Conservation (phyloP, 2,113 vertebrate genomes). For the Butorides virescens region DNA sequence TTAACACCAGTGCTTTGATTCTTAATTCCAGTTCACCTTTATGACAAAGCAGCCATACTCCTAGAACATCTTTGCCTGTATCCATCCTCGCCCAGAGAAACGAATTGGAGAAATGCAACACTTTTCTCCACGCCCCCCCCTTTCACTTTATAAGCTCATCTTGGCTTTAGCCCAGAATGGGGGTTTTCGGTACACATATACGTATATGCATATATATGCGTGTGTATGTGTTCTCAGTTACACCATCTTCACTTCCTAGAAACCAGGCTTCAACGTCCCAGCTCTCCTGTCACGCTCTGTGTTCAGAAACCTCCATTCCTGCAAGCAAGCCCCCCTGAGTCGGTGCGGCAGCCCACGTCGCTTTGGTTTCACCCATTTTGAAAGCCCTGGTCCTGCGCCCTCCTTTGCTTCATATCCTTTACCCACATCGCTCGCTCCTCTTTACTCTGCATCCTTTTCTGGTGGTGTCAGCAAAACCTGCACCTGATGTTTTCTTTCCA, state of each 20-base stretch:
- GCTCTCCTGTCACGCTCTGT: not conserved
- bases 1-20: not conserved
- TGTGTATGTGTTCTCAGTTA: not conserved
- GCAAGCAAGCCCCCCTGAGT: not conserved
- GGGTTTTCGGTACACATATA: not conserved
- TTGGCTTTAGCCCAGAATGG: not conserved
- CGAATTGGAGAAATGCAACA: not conserved
- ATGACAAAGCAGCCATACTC: not conserved
- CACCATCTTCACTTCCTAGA: not conserved
- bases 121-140: too few species aligned
- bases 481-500: not conserved
- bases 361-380: not conserved
- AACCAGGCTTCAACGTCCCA: not conserved
- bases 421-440: not conserved
- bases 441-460: not conserved
- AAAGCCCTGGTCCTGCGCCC: accelerated
- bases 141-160: not conserved
- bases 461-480: not conserved
- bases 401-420: not conserved
- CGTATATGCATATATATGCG: accelerated
- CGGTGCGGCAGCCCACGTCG: not conserved
- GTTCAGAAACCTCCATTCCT: not conserved
- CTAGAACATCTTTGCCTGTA: not conserved
- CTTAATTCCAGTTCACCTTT: not conserved
- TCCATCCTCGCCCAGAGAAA: not conserved